Evolutionary conservation across 1,140 invertebrate genomes (phyloP).

Genomic region (Scaptomyza pallida): DNA sequence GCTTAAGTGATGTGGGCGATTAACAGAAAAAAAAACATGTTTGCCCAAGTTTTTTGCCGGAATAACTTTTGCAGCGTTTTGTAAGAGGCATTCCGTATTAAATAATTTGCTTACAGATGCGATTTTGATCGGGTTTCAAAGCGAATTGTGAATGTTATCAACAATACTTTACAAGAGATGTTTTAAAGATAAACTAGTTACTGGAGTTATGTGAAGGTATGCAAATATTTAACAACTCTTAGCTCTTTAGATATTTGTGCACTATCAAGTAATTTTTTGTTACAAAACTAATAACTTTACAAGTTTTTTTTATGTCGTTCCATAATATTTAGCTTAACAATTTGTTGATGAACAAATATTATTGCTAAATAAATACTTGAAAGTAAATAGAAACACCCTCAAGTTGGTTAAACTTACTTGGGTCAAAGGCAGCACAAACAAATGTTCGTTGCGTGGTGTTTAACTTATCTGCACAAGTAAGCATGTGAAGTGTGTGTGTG

Average conservation of each 20-base stretch:
- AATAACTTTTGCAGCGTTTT: slow-evolving; percentile 14
- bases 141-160: too few species aligned
- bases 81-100: slow-evolving; percentile 5
- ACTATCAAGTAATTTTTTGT: too few species aligned
- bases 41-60: slow-evolving; percentile 23
- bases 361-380: slow-evolving; percentile 24
- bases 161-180: not conserved
- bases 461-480: slow-evolving; percentile 20
- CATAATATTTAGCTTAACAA: not conserved
- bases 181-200: not conserved
- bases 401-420: slow-evolving; percentile 29
- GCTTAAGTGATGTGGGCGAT: slow-evolving; percentile 47
- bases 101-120: slow-evolving; percentile 39
- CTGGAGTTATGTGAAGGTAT: too few species aligned
- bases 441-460: slow-evolving; percentile 30
- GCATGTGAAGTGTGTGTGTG: slow-evolving; percentile 1
- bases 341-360: not conserved
- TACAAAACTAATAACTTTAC: not conserved
- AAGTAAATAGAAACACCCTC: slow-evolving; percentile 19
- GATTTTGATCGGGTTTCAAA: slow-evolving; percentile 1
- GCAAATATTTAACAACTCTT: not conserved
- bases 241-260: not conserved
- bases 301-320: not conserved
- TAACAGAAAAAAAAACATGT: slow-evolving; percentile 55
- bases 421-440: slow-evolving; percentile 38